Conservation (phyloP, 2,888 invertebrate species). For the Dugesia japonica region DNA sequence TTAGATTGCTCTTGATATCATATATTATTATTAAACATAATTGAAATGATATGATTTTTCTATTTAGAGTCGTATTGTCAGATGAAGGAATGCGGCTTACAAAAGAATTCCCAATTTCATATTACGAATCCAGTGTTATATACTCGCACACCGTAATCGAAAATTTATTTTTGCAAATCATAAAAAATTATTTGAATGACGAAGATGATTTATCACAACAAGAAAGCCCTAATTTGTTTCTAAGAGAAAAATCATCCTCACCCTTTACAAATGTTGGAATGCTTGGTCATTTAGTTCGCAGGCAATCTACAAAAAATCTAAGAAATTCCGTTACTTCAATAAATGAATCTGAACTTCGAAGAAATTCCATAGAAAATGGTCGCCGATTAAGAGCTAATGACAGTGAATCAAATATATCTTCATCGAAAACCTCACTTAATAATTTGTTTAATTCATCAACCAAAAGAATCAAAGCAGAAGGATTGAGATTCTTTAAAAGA, state of each 20-base stretch:
- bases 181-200: not conserved
- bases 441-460: not conserved
- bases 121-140: not conserved
- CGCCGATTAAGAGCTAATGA: not conserved
- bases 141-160: not conserved
- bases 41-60: not conserved
- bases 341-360: not conserved
- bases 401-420: not conserved
- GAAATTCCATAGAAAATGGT: slow-evolving; percentile 2
- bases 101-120: not conserved
- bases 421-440: not conserved
- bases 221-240: not conserved
- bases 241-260: not conserved
- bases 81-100: not conserved
- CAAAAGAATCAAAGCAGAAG: slow-evolving; percentile 6
- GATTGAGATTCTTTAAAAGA: not conserved
- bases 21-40: too few relatives aligned
- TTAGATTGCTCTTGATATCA: too few relatives aligned
- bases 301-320: not conserved
- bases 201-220: not conserved
- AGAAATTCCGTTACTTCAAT: slow-evolving; percentile 2
- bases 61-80: not conserved
- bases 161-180: not conserved
- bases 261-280: not conserved
- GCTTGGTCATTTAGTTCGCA: not conserved